These are phyloP conservation scores for Ptychochromis oligacanthus DNA, from an alignment of 2,113 vertebrate genomes.

Conservation along the genomic window DNA sequence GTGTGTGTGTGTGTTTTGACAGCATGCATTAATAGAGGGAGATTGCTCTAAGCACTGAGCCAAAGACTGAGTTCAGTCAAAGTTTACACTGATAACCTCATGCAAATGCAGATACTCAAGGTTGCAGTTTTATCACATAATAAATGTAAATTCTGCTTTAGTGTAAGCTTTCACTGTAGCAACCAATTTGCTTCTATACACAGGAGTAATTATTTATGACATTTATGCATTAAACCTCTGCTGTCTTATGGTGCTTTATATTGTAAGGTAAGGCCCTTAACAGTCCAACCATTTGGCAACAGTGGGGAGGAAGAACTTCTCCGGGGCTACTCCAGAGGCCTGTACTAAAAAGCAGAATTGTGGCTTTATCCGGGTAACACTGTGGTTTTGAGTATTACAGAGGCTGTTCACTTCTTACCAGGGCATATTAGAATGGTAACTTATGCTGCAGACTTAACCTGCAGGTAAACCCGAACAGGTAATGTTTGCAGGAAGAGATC, in stretches of 20 bases:
- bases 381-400: background rate
- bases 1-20: background rate
- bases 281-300: background rate
- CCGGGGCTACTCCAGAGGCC: background rate
- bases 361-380: background rate
- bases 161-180: background rate
- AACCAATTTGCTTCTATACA: background rate
- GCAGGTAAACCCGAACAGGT: background rate
- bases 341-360: background rate
- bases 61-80: constrained; percentile 8
- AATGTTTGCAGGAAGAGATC: background rate
- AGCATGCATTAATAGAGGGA: background rate
- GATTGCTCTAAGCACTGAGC: background rate
- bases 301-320: background rate
- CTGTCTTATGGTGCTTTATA: background rate
- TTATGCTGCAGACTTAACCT: background rate
- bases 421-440: background rate
- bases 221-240: background rate
- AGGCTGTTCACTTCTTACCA: background rate
- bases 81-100: background rate
- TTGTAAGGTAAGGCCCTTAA: background rate
- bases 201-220: background rate
- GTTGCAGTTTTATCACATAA: background rate
- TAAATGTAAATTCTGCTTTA: background rate
- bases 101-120: background rate